Base-by-base conservation (phyloP, 2,113 vertebrate species). In the Neodon shergylaensis region DNA sequence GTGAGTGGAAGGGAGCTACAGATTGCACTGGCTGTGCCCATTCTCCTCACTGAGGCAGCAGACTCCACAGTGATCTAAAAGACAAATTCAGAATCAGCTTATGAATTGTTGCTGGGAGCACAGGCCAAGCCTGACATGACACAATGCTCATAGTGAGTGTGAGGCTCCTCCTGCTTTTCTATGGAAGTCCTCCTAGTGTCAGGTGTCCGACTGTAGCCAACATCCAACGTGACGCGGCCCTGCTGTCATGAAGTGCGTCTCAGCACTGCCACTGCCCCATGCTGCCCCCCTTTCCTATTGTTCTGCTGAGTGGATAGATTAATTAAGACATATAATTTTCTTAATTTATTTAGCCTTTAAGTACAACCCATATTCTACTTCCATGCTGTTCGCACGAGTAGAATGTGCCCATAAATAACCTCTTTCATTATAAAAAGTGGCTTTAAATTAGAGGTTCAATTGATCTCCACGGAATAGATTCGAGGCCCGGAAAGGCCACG, bases 401-500 rank as follows among this genome's bases (percentile, higher is more conserved):
- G n/a, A 79, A 68, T 10, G 52, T 79, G 33, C 52, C 79, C 82
- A 88, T 77, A 92, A 95, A 96, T 90, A 92, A 70, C 31, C 10
- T 77, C 42, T 70, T 92, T 85, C 82, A 74, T 95, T 85, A 92
- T 70, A 85, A 85, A 88, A 93, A 92, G 90, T 52, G 66, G 77
- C 12, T 78, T 93, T 91, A 68, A 95, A 86, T 92, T 94, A 94
- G 73, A 92, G 65, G 28, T 31, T 88, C 86, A 94, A 54, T 66
- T 73, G 65, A 7, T 92, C 82, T 91, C 88, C 61, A 28, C 84
- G 61, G 58, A 82, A 49, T 17, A 86, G 52, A 92, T 13, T 72
- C 42, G 79, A 0, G 82, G 54, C 79, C 95, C 76, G 68, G 44
- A 52, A 89, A 92, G 82, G 42, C 70, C 16, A 31, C 17, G 70